These are phyloP conservation scores for Rotaria macrura DNA, from an alignment of 2,888 invertebrate genomes.

Conservation along the genomic window DNA sequence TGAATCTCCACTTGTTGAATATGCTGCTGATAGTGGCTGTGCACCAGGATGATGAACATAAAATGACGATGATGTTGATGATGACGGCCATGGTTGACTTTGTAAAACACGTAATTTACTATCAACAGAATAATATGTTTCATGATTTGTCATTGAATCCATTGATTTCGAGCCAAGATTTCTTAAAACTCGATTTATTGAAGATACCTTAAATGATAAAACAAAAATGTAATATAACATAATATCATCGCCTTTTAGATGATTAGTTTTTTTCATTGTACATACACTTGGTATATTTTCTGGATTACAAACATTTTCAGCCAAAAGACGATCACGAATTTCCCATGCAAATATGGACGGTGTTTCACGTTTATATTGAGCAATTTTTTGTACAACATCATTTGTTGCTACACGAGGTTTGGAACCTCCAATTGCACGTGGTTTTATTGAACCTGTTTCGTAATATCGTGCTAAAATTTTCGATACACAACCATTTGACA, in stretches of 20 bases:
- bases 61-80: not conserved
- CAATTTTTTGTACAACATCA: slow-evolving; percentile 78
- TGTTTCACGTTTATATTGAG: slow-evolving; percentile 85
- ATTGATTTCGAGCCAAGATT: slow-evolving; percentile 59
- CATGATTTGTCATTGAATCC: slow-evolving; percentile 20
- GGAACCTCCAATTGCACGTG: slow-evolving; percentile 86
- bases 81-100: slow-evolving; percentile 13
- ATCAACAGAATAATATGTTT: slow-evolving; percentile 9
- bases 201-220: slow-evolving; percentile 54
- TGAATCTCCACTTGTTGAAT: not conserved
- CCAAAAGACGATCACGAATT: slow-evolving; percentile 80
- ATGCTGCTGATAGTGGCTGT: not conserved
- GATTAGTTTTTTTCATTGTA: not conserved
- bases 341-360: slow-evolving; percentile 98
- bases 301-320: slow-evolving; percentile 82
- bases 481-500: slow-evolving; percentile 88
- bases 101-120: slow-evolving; percentile 14
- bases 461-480: slow-evolving; percentile 89
- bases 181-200: slow-evolving; percentile 82
- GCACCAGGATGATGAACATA: not conserved
- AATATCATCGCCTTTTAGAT: no score
- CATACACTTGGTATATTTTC: slow-evolving; percentile 86
- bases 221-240: no score
- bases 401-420: slow-evolving; percentile 80
- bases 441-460: slow-evolving; percentile 88